These are phyloP conservation scores for Perizoma affinitatum DNA, from an alignment of 2,888 invertebrate species.

Conservation along the genomic window DNA sequence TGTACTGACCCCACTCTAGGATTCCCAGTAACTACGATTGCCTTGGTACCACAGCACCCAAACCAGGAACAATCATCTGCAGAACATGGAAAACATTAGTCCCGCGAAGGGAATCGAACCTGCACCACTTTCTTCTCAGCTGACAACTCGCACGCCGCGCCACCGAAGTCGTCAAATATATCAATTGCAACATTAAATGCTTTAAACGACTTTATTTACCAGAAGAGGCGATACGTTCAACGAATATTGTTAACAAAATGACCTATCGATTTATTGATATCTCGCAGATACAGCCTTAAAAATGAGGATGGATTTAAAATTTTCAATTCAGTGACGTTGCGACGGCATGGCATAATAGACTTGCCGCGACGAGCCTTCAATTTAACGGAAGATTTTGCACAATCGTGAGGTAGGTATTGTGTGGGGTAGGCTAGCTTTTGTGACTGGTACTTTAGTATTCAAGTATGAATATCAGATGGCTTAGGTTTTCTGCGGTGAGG, in stretches of 20 bases:
- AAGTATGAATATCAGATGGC: conserved; percentile 31
- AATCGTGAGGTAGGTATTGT: conserved; percentile 45
- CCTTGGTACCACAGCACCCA: too few relatives aligned
- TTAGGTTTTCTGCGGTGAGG: conserved; percentile 16
- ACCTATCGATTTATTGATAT: conserved; percentile 36
- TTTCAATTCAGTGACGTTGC: conserved; percentile 59
- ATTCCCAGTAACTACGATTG: too few relatives aligned
- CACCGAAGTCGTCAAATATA: not conserved
- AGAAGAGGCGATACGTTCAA: not conserved
- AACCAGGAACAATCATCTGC: too few relatives aligned
- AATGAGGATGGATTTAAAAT: conserved; percentile 53
- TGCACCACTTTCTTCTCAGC: too few relatives aligned
- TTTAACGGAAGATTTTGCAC: conserved; percentile 78
- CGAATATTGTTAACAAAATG: conserved; percentile 30
- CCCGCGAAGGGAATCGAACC: too few relatives aligned
- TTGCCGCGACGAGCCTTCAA: conserved; percentile 65
- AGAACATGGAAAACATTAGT: too few relatives aligned
- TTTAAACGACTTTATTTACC: not conserved
- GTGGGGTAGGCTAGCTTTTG: conserved; percentile 26
- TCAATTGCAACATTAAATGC: conserved; percentile 12
- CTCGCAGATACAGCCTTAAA: conserved; percentile 36
- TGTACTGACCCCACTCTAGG: too few relatives aligned
- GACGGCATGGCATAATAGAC: conserved; percentile 58
- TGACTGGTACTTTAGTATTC: conserved; percentile 30
- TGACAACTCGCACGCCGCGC: too few relatives aligned